Conservation (phyloP, 2,113 vertebrate genomes). For the Platichthys flesus region DNA sequence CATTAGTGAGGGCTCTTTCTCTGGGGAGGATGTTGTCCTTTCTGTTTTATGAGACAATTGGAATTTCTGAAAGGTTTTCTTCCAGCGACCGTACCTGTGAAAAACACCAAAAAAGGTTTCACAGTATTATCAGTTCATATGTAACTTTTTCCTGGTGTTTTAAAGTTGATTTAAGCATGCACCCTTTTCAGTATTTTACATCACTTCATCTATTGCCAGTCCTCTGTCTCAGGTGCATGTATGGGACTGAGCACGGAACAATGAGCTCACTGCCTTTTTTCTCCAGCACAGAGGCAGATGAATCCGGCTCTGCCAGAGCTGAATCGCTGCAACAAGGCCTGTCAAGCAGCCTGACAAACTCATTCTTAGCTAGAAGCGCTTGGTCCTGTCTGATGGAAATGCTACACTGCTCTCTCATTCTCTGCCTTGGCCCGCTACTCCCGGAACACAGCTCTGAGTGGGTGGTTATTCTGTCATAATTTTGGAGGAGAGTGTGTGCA, state of each 20-base stretch:
- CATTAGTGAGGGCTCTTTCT: too few species aligned
- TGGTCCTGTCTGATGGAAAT: slow-evolving; percentile 80
- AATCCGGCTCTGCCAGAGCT: slow-evolving; percentile 36
- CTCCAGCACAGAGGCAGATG: slow-evolving; percentile 30
- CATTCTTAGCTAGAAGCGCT: slow-evolving; percentile 67
- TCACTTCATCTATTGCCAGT: slow-evolving; percentile 30
- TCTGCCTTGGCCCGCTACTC: slow-evolving; percentile 62
- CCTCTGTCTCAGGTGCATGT: slow-evolving; percentile 50
- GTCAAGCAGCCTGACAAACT: slow-evolving; percentile 75
- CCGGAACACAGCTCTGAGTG: slow-evolving; percentile 66
- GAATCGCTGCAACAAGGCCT: slow-evolving; percentile 57
- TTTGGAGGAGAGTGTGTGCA: slow-evolving; percentile 38
- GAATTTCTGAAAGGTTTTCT: too few species aligned
- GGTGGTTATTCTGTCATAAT: slow-evolving; percentile 76
- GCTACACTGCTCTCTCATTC: slow-evolving; percentile 73
- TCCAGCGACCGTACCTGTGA: too few species aligned
- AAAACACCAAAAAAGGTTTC: too few species aligned
- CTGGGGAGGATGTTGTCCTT: too few species aligned
- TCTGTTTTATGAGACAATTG: too few species aligned
- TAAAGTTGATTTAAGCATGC: slow-evolving; percentile 14
- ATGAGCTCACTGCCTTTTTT: slow-evolving; percentile 29
- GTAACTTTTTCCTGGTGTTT: neutral
- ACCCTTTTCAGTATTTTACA: slow-evolving; percentile 37
- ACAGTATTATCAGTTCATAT: neutral
- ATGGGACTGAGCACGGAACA: slow-evolving; percentile 44